Base-by-base conservation (phyloP, 2,888 invertebrate genomes). In the Epinotia ramella region DNA sequence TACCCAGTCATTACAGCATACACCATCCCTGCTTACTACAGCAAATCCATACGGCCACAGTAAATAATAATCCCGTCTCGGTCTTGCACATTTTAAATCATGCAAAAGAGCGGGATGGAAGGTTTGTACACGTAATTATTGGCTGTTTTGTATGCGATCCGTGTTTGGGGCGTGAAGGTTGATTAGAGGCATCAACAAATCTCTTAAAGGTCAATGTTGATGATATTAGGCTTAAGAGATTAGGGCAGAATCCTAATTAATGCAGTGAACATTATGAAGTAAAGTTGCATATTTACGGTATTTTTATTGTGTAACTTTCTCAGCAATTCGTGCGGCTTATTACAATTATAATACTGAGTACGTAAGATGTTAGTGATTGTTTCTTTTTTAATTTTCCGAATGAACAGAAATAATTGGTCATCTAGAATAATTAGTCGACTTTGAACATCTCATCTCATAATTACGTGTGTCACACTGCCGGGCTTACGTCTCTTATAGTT, bases 181-280 rank as follows among this genome's bases (percentile, higher is more conserved):
- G 74, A 75, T 70, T 60, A 65, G 65, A 59, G 64, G 68, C 20
- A 59, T 65, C 59, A 75, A 70, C 74, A 70, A 60, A 75, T 74
- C 74, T 33, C 13, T 66, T 24, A 46, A 49, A 73, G 73, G 56
- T 73, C 62, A 60, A 62, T 49, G 24, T 49, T 62, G 60, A 68
- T 57, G 57, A 40, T 40, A 68, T 68, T 68, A 68, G 59, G 44
- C 57, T 68, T 59, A 44, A 44, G 53, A 18, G 67, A 33, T 67
- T 67, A 7, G 68, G 57, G 9, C 24, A 20, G 59, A 68, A 67
- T 67, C 33, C 44, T 24, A 59, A 68, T 20, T 46, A 20, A 57
- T 20, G 13, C 16, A 20, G 59, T 44, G 5, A 68, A 59, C 33
- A 33, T 53, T 28, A n/a, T 53, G 5, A 28, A 2, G 7, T 13